phyloP scores from a whole-genome alignment of 2,113 vertebrate genomes.

The Gulo gulo region DNA sequence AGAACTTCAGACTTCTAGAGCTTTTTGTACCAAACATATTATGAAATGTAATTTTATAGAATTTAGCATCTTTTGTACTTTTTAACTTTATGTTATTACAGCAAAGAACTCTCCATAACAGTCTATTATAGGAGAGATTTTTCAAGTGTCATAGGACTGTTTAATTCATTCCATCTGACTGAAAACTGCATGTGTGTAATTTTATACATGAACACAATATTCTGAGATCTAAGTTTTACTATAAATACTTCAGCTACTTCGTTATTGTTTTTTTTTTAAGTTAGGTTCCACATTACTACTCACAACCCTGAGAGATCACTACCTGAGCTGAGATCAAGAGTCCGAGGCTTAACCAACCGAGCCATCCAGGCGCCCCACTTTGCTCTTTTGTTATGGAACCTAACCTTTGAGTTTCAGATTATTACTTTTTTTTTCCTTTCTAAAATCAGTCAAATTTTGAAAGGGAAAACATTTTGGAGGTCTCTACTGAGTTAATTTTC shows the following conservation, averaged over 20 bases:
- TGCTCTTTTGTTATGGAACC: slow-evolving; percentile 41
- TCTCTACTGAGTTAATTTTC: background rate
- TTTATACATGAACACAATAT: background rate
- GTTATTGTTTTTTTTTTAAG: background rate
- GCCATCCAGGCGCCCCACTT: background rate
- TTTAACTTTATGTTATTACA: background rate
- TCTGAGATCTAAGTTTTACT: slow-evolving; percentile 45
- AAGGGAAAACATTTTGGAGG: slow-evolving; percentile 39
- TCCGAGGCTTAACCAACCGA: background rate
- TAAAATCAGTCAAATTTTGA: slow-evolving; percentile 41
- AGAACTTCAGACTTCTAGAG: background rate
- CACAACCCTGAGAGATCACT: background rate
- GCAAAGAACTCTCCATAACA: background rate
- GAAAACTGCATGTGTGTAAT: background rate
- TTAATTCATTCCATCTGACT: slow-evolving; percentile 16
- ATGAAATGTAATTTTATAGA: slow-evolving; percentile 16
- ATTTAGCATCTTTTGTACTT: background rate
- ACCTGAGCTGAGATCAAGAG: background rate
- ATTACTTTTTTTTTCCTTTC: background rate
- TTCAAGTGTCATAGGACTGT: background rate
- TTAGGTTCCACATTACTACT: background rate
- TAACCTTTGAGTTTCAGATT: slow-evolving; percentile 15
- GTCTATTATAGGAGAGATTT: background rate
- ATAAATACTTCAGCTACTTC: slow-evolving; percentile 13
- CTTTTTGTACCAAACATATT: background rate